These are phyloP conservation scores for Catajapyx aquilonaris DNA, from an alignment of 1,140 invertebrate genomes.

Conservation along the genomic window DNA sequence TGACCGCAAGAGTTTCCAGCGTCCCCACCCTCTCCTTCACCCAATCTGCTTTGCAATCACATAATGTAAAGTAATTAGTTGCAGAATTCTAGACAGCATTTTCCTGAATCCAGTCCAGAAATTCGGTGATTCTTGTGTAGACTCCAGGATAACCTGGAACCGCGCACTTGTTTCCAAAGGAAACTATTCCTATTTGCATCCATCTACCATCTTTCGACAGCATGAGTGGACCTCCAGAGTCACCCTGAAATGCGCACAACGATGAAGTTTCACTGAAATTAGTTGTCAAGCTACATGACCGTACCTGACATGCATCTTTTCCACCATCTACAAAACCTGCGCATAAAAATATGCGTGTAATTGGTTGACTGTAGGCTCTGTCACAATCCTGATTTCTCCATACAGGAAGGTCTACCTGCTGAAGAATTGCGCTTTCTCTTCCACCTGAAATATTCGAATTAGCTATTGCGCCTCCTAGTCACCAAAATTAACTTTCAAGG, in stretches of 20 bases:
- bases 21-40: too few relatives aligned
- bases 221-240: slow-evolving; percentile 69
- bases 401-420: slow-evolving; percentile 64
- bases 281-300: neutral
- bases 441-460: slow-evolving; percentile 41
- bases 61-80: too few relatives aligned
- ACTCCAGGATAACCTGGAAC: slow-evolving; percentile 69
- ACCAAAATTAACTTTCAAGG: too few relatives aligned
- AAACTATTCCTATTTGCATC: slow-evolving; percentile 74
- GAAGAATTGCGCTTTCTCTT: slow-evolving; percentile 57
- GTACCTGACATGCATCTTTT: slow-evolving; percentile 75
- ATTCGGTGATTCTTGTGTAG: slow-evolving; percentile 42
- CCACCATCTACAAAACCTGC: slow-evolving; percentile 76
- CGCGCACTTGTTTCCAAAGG: slow-evolving; percentile 77
- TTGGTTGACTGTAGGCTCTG: slow-evolving; percentile 73
- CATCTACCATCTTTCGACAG: slow-evolving; percentile 47
- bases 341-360: slow-evolving; percentile 74
- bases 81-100: slow-evolving; percentile 17
- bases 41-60: too few relatives aligned
- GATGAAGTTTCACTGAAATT: too few relatives aligned
- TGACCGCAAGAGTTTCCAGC: too few relatives aligned
- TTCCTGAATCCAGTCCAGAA: slow-evolving; percentile 33
- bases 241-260: slow-evolving; percentile 27
- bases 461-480: too few relatives aligned
- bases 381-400: slow-evolving; percentile 83